Percentiles rank a stretch among this genome's conserved stretches.
Evolutionary conservation across 2,797 vertebrate genomes (phyloP).

Genomic region (Antennarius maculatus): DNA sequence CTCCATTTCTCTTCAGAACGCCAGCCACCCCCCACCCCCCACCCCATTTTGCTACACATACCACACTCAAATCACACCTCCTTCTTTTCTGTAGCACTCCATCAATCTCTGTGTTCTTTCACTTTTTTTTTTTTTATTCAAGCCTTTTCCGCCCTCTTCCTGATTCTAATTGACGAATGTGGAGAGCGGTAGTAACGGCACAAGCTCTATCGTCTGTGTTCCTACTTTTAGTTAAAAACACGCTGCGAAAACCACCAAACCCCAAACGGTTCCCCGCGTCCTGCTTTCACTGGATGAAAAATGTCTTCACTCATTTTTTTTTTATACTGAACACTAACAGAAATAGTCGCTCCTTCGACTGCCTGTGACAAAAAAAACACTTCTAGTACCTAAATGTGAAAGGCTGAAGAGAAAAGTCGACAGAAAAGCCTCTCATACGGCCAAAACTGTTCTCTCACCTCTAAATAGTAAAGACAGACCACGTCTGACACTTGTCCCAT

Average conservation of each 20-base stretch:
- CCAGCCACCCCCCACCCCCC: conserved; percentile 46
- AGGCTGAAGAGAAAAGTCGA: conserved; percentile 48
- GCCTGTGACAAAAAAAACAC: conserved; percentile 57
- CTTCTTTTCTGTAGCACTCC: conserved; percentile 68
- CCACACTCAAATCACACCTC: conserved; percentile 75
- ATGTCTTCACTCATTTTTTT: conserved; percentile 67
- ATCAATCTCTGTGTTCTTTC: conserved; percentile 69
- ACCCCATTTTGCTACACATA: conserved; percentile 57
- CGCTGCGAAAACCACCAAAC: conserved; percentile 63
- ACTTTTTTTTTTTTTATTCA: conserved; percentile 56
- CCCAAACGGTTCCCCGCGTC: conserved; percentile 51
- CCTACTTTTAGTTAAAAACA: conserved; percentile 81
- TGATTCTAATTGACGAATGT: conserved; percentile 72
- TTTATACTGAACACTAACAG: conserved; percentile 53
- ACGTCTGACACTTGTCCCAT: conserved; percentile 50
- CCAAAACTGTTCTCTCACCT: conserved; percentile 57
- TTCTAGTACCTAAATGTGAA: conserved; percentile 43
- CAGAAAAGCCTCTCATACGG: conserved; percentile 25
- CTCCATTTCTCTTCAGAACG: conserved; percentile 72
- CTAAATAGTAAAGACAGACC: conserved; percentile 33
- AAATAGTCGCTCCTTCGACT: conserved; percentile 47
- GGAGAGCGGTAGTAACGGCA: conserved; percentile 73
- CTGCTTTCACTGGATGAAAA: conserved; percentile 73
- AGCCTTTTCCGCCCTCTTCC: conserved; percentile 66
- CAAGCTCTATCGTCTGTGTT: conserved; percentile 74